Evolutionary conservation across 2,797 vertebrate species (phyloP), one percentile per base, ranked within the genome.

Genomic region (Cyclopterus lumpus): DNA sequence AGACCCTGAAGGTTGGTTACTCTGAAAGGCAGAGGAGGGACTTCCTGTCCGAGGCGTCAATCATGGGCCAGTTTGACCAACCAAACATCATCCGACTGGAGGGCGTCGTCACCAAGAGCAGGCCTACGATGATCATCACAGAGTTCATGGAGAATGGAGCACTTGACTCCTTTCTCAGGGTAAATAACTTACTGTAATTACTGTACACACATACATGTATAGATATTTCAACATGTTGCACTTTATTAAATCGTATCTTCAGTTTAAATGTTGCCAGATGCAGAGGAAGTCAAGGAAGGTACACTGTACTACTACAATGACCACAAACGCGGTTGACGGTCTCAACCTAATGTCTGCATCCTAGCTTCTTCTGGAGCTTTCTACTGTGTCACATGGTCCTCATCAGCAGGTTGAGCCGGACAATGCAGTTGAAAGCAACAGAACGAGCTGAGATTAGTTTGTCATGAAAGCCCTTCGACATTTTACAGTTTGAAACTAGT

Each of bases 131-230:
- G 97, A 99, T 99, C 90, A 97, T 99, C 93, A 99, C 97, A 0
- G 97, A 99, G 92, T 98, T 98, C 88, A 99, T 99, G 97, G 97
- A 98, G 91, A 99, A 99, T 0, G 97, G 97, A 2, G 97, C 97
- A 0, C 83, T 99, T 66, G 97, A 99, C 89, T 99, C 95, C 0
- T 99, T 99, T 81, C 94, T 99, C 73, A 93, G 97, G 95, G 97
- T 98, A 86, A 94, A 92, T 54, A 18, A 67, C 34, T 5, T 36
- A 46, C 28, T 28, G 28, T 6, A 22, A 32, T n/a, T 2, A 15
- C 5, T 58, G 7, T 24, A 57, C 6, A 26, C 4, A 68, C 12
- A 24, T 14, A 55, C 36, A 34, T 12, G 34, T 46, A 6, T 11
- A 46, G 8, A 4, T 14, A 14, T 28, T 53, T 42, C 9, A 51